phyloP scores from a whole-genome alignment of 1,140 invertebrate genomes.

The Asobara japonica region DNA sequence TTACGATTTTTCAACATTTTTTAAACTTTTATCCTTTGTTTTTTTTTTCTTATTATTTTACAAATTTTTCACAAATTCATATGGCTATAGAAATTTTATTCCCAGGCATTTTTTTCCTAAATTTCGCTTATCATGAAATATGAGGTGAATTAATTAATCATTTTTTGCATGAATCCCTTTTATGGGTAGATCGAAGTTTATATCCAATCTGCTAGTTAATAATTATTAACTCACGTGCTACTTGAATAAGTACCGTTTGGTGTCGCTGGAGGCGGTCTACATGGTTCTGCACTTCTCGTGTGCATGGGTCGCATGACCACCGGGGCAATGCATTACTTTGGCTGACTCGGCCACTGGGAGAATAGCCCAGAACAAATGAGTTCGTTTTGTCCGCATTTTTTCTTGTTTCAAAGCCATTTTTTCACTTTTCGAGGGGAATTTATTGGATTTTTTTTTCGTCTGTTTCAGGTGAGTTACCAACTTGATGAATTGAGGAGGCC shows the following conservation, averaged over 20 bases:
- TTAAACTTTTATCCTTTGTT: no score
- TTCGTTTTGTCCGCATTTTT: neutral
- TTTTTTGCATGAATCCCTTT: neutral
- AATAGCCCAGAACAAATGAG: neutral
- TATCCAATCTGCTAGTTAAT: neutral
- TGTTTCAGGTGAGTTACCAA: slow-evolving; percentile 20
- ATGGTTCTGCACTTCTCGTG: slow-evolving; percentile 46
- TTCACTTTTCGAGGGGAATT: neutral
- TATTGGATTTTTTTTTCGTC: neutral
- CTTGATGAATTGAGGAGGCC: neutral
- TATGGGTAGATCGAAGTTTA: neutral
- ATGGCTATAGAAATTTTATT: no score
- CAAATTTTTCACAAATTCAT: no score
- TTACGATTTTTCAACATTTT: no score
- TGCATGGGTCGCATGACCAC: slow-evolving; percentile 26
- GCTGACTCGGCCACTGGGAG: neutral
- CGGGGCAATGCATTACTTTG: slow-evolving; percentile 32
- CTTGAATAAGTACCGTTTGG: neutral
- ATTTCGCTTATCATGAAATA: no score
- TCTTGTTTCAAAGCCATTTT: neutral
- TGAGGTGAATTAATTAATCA: neutral
- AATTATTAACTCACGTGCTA: slow-evolving; percentile 40
- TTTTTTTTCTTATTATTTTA: no score
- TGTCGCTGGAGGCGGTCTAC: slow-evolving; percentile 37
- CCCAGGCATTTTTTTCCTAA: no score